Evolutionary conservation across 1,140 invertebrate species (phyloP), one percentile per base, ranked within the genome.

Genomic region (Cyphomyrmex costatus): DNA sequence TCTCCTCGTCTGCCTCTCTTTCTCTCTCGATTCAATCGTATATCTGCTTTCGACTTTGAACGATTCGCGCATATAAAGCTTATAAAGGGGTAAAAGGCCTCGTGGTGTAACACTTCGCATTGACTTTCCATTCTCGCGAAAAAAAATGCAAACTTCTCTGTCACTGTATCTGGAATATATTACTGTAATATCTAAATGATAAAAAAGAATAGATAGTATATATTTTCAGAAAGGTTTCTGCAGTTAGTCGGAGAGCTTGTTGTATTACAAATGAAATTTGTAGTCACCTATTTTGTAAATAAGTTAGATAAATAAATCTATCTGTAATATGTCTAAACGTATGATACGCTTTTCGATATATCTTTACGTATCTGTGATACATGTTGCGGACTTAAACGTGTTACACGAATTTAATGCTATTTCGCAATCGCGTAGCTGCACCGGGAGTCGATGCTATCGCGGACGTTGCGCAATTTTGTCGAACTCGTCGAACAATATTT

Each of bases 361-460:
- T 30, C 42, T 21, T 6, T 8, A 36, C n/a, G n/a, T 33, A 36
- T 19, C 53, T 36, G 3, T 16, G 21, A 24, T 14, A 24, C 21
- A 21, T 24, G 21, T 0, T 5, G 7, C n/a, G 2, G 5, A 21
- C 53, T 10, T n/a, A n/a, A n/a, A 21, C 7, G 3, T 21, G 19
- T 61, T 68, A 56, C 8, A 2, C n/a, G 33, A 42, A 2, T 46
- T 71, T 16, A 60, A 46, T 82, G 2, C 16, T n/a, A n/a, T 74
- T 83, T 83, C 51, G 30, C 68, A 83, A 49, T 49, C 61, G 27
- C 19, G n/a, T n/a, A 42, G 51, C 12, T 42, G 30, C 53, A n/a
- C n/a, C 46, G 46, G 46, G 30, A 53, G 21, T 30, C 79, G 56
- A 83, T 83, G 42, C 16, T 74, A 74, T 83, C 79, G 68, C 79